phyloP scores from a whole-genome alignment of 2,797 vertebrate species.

The Myotis vivesi region DNA sequence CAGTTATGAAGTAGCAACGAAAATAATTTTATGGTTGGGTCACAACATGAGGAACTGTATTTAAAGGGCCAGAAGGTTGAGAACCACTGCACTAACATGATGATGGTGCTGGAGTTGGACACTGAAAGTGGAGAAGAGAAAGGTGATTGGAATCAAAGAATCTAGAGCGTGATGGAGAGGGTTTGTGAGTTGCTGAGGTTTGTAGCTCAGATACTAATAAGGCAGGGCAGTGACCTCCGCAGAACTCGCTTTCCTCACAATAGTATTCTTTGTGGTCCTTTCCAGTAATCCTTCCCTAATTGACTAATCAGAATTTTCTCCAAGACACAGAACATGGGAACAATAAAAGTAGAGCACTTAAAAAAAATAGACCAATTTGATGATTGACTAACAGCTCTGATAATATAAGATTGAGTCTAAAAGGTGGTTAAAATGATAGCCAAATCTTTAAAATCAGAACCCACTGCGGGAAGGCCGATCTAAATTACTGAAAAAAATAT shows the following conservation, averaged over 20 bases:
- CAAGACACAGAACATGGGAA: background rate
- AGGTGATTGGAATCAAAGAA: background rate
- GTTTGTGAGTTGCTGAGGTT: background rate
- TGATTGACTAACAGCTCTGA: background rate
- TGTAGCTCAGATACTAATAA: background rate
- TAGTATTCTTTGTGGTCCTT: background rate
- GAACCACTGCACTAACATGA: too few species aligned
- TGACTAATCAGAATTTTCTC: background rate
- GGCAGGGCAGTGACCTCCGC: background rate
- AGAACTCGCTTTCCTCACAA: background rate
- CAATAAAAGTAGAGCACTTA: background rate
- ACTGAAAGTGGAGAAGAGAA: background rate
- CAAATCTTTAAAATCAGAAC: background rate
- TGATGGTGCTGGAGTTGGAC: too few species aligned
- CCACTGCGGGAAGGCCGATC: background rate
- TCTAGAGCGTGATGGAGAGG: background rate
- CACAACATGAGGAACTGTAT: too few species aligned
- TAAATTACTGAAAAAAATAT: background rate
- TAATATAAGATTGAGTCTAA: background rate
- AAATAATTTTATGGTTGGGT: too few species aligned
- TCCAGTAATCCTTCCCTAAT: background rate
- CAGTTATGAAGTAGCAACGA: too few species aligned
- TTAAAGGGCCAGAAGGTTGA: too few species aligned
- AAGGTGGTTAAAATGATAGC: background rate
- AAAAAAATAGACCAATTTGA: background rate